These are phyloP conservation scores for Pycnonotus jocosus DNA, from an alignment of 2,113 vertebrate genomes.

Conservation along the genomic window DNA sequence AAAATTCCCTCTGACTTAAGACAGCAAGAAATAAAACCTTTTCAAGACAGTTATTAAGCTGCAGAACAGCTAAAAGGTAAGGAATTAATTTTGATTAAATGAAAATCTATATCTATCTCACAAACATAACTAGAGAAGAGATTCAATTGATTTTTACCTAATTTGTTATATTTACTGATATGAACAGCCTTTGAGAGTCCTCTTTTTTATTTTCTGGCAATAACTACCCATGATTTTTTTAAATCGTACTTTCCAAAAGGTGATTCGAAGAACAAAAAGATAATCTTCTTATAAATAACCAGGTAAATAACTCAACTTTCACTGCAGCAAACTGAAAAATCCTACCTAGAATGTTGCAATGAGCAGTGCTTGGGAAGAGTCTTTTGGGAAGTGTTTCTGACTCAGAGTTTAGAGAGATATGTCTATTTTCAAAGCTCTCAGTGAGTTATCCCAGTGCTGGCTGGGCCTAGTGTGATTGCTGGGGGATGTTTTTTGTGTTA, in stretches of 20 bases:
- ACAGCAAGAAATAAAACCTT: background rate
- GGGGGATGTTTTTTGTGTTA: accelerated
- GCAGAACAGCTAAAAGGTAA: background rate
- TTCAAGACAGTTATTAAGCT: background rate
- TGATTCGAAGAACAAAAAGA: background rate
- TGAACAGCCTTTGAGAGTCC: background rate
- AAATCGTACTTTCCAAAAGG: background rate
- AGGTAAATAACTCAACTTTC: background rate
- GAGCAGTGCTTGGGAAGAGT: background rate
- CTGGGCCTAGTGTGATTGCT: background rate
- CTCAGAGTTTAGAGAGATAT: background rate
- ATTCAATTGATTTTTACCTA: background rate
- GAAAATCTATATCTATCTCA: background rate
- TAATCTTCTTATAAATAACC: background rate
- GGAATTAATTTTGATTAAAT: slow-evolving; percentile 29
- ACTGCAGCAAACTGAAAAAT: background rate
- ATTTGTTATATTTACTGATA: background rate
- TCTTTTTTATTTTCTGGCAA: background rate
- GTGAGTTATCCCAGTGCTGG: background rate
- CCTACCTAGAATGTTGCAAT: background rate
- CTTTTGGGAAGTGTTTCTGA: background rate
- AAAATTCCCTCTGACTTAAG: background rate
- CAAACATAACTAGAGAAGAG: background rate
- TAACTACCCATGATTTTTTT: background rate
- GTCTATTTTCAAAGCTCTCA: background rate